Evolutionary conservation across 2,888 invertebrate genomes (phyloP), one percentile per base, ranked within the genome.

Genomic region (Rhorus exstirpatorius): DNA sequence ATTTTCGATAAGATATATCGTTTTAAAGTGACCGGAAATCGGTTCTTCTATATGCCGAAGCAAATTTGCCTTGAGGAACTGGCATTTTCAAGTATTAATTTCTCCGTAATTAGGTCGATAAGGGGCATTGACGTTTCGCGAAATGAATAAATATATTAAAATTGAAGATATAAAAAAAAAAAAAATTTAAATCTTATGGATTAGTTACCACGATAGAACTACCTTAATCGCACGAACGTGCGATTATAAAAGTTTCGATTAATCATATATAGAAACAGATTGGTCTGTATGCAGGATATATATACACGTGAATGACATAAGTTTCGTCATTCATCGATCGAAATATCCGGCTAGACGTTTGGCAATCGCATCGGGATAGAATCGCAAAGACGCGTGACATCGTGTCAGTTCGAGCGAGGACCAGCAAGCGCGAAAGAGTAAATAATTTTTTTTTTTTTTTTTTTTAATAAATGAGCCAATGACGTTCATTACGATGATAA

Each of bases 281-380:
- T 35, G 21, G 68, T n/a, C n/a, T n/a, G n/a, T n/a, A n/a, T n/a
- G n/a, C n/a, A n/a, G n/a, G n/a, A n/a, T n/a, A n/a, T n/a, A n/a
- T n/a, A n/a, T n/a, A n/a, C n/a, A 55, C 49, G 26, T 14, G 12
- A 19, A 41, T 4, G 35, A 35, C 31, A 24, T 41, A 41, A 31
- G 35, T 82, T 82, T 78, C 78, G 74, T 75, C 74, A 82, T 35
- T n/a, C 68, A 38, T 58, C 78, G 81, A 82, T 82, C 26, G 78
- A 82, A 82, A 82, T 78, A 82, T 70, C 78, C 68, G 74, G 63
- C 55, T 70, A 78, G 70, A 72, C 76, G 26, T 82, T 74, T 75
- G 31, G 74, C 49, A 75, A 82, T 82, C 55, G 60, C 12, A 14
- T 61, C 67, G 60, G 46, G 17, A n/a, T n/a, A 26, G 51, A 74